Percentiles rank a stretch among this genome's conserved stretches.
Conservation (phyloP, 2,888 invertebrate species). For the Caenorhabditis sp. region DNA sequence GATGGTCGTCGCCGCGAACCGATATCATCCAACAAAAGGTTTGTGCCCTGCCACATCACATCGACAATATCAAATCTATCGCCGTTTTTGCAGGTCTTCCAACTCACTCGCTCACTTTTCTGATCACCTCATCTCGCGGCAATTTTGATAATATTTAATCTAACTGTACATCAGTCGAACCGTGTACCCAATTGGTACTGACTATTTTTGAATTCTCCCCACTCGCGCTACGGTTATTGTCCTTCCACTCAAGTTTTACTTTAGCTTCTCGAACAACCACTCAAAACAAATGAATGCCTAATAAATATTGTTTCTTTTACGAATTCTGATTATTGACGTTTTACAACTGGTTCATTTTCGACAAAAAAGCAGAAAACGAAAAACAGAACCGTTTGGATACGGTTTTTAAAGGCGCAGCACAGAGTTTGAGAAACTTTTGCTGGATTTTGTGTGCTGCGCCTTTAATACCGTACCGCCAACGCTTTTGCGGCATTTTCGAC, state of each 20-base stretch:
- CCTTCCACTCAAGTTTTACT: conserved; percentile 30
- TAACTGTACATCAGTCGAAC: conserved; percentile 13
- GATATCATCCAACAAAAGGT: conserved; percentile 69
- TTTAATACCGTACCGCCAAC: too few relatives aligned
- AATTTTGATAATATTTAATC: not conserved
- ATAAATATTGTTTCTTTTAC: not conserved
- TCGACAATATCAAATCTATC: not conserved
- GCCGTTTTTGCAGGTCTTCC: conserved; percentile 52
- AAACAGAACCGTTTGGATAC: too few relatives aligned
- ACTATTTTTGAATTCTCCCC: not conserved
- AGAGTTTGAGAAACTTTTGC: too few relatives aligned
- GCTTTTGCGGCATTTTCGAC: too few relatives aligned
- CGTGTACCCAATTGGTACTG: conserved; percentile 26
- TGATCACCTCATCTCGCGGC: not conserved
- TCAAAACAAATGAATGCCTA: not conserved
- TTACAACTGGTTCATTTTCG: too few relatives aligned
- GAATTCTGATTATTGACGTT: too few relatives aligned
- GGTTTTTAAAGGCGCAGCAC: too few relatives aligned
- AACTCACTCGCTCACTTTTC: conserved; percentile 61
- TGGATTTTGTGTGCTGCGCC: too few relatives aligned
- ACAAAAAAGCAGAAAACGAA: too few relatives aligned
- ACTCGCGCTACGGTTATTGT: conserved; percentile 41
- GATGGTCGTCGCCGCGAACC: conserved; percentile 68
- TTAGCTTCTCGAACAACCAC: not conserved
- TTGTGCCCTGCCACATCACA: not conserved